Evolutionary conservation across 2,797 vertebrate genomes (phyloP).

Genomic region (Phataginus tricuspis): DNA sequence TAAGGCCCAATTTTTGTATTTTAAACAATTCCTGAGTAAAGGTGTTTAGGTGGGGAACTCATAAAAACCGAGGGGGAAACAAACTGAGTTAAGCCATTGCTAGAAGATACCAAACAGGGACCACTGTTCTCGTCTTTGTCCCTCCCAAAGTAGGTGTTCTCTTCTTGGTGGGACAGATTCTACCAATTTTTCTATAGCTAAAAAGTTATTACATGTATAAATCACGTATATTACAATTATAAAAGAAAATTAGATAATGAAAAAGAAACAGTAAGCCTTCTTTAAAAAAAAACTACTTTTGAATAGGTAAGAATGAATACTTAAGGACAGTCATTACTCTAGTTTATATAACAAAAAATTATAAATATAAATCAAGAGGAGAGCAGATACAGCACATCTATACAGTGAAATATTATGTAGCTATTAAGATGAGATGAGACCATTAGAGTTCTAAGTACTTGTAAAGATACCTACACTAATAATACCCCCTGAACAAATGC

Average conservation of each 20-base stretch:
- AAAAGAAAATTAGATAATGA: background rate
- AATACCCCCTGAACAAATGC: background rate
- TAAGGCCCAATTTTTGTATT: background rate
- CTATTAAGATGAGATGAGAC: background rate
- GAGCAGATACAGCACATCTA: background rate
- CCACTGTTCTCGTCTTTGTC: background rate
- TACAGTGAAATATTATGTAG: background rate
- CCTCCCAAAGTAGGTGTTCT: background rate
- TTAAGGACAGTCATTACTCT: background rate
- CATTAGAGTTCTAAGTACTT: background rate
- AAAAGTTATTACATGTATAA: background rate
- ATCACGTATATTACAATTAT: too few species aligned
- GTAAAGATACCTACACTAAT: background rate
- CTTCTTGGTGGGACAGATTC: background rate
- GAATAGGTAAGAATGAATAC: background rate
- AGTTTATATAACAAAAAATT: constrained; percentile 15
- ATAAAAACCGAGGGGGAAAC: background rate
- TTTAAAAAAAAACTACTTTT: background rate
- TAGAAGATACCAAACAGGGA: background rate
- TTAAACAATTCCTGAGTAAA: constrained; percentile 46
- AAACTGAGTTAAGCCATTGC: background rate
- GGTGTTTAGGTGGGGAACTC: background rate
- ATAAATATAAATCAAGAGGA: background rate
- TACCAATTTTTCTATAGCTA: background rate
- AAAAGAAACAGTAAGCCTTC: background rate